Base-by-base conservation (phyloP, 92 coral and sea anemone species). In the Micromussa lordhowensis region DNA sequence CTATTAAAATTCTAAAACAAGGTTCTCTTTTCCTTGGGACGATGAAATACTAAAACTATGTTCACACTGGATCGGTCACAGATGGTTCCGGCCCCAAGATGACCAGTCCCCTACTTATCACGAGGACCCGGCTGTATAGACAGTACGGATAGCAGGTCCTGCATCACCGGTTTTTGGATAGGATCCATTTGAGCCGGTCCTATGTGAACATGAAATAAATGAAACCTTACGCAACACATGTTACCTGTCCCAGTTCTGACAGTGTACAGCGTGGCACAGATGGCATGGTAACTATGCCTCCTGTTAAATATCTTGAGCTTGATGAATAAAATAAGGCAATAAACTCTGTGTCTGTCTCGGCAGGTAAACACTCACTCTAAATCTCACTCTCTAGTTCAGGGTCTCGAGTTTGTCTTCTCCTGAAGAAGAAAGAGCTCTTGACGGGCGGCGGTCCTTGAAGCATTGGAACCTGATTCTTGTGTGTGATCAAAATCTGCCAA, bases 391-490 rank as follows among this genome's bases (percentile, higher is more conserved):
- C 98, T 87, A 95, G 90, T 64, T 97, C 99, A 16, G 95, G 93
- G 73, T 95, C 98, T 48, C 98, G 95, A 22, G 75, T 78, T 44
- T 91, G 92, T 90, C 92, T 96, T 74, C 94, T 93, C 77, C 92
- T 93, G 54, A 95, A 97, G 94, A 97, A 97, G 91, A 97, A 97
- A 8, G 96, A 94, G 84, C 94, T 88, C 88, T 97, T 97, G 36
- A 93, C 94, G 3, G 98, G 99, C 48, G 97, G 99, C 15, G 99
- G 98, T 5, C 99, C 99, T 78, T 97, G 99, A 18, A 97, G 93
- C 99, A 97, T 97, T 9, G 99, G 99, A 3, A 97, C 99, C 91
- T 93, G 97, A 88, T 97, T 97, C 78, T 96, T 93, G 92, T 96
- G 99, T 1, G 95, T 88, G 89, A 97, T 93, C 36, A 83, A 85